Percentiles rank a stretch among this genome's conserved stretches.
These are phyloP conservation scores for Tridacna crocea DNA, from an alignment of 2,888 invertebrate genomes.

Conservation along the genomic window DNA sequence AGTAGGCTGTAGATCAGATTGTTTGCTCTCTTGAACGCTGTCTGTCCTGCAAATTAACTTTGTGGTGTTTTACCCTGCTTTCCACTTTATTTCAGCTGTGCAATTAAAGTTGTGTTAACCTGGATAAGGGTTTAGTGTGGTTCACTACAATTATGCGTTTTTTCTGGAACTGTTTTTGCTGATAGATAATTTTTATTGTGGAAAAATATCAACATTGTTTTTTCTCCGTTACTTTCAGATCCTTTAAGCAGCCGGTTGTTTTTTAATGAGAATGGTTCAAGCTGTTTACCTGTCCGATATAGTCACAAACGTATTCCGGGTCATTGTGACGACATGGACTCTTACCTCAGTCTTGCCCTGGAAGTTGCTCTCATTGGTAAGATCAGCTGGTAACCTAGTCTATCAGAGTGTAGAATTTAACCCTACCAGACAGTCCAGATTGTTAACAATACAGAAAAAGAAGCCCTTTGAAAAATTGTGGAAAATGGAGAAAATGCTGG, in stretches of 20 bases:
- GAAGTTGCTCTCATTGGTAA: conserved; percentile 90
- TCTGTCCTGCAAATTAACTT: too few relatives aligned
- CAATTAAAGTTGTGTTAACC: too few relatives aligned
- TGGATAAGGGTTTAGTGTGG: too few relatives aligned
- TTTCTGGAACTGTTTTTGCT: too few relatives aligned
- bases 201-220: neutral
- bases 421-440: too few relatives aligned
- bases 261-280: conserved; percentile 69
- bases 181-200: neutral
- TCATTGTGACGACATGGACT: conserved; percentile 89
- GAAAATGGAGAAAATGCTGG: too few relatives aligned
- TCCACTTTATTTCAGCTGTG: too few relatives aligned
- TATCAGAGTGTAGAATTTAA: too few relatives aligned
- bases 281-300: conserved; percentile 86
- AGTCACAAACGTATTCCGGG: conserved; percentile 91
- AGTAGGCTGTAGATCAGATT: too few relatives aligned
- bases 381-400: conserved; percentile 19
- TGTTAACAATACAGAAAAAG: neutral
- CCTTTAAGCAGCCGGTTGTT: conserved; percentile 71
- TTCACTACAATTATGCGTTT: too few relatives aligned
- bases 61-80: too few relatives aligned
- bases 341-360: conserved; percentile 89
- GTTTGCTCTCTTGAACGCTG: too few relatives aligned
- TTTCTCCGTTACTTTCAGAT: conserved; percentile 52
- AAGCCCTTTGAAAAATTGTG: neutral